Conservation (phyloP, 2,113 vertebrate species). For the Pandion haliaetus region DNA sequence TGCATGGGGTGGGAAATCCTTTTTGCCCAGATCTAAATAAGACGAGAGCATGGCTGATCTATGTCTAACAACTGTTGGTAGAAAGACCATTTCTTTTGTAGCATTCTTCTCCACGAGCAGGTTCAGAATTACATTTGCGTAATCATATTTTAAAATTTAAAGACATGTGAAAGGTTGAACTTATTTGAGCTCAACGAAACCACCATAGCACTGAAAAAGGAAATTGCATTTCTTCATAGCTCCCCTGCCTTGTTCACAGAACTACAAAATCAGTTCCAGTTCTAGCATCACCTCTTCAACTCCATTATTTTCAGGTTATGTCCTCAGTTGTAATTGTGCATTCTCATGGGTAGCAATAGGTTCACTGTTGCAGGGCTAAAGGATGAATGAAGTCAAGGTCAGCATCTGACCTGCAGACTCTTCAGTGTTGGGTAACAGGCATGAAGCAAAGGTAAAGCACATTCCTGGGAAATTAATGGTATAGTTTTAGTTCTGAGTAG, state of each 20-base stretch:
- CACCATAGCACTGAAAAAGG: rapidly evolving
- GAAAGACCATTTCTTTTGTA: neutral
- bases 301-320: neutral
- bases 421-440: neutral
- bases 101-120: neutral
- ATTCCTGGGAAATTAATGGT: neutral
- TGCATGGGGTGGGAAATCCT: neutral
- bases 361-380: neutral
- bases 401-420: neutral
- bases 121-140: neutral
- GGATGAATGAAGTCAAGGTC: neutral
- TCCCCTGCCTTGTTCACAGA: neutral
- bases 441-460: neutral
- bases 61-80: neutral
- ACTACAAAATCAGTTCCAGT: neutral
- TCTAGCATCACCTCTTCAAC: neutral
- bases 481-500: neutral
- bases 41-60: neutral
- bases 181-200: neutral
- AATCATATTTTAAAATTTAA: neutral
- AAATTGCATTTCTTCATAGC: neutral
- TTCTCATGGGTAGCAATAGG: neutral
- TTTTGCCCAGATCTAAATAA: neutral
- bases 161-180: neutral
- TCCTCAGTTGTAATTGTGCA: neutral